Percentiles rank a stretch among this genome's conserved stretches.
Evolutionary conservation across 2,113 vertebrate genomes (phyloP).

Genomic region (Panthera tigris): DNA sequence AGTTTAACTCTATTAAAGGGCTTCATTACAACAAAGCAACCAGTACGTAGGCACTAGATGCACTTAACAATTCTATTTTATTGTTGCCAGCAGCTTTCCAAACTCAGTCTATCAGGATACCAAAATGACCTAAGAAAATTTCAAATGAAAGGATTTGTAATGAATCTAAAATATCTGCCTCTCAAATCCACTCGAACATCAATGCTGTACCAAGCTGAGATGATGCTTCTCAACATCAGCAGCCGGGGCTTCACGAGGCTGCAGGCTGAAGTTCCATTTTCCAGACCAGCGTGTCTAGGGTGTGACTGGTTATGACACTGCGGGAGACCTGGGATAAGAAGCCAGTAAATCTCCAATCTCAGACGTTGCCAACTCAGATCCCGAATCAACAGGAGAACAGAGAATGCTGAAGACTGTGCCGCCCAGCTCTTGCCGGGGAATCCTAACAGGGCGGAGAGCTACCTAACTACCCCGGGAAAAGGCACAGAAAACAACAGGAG

Average conservation of each 20-base stretch:
- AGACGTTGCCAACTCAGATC: not conserved
- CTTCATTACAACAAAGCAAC: conserved; percentile 59
- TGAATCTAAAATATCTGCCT: not conserved
- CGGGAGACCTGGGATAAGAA: not conserved
- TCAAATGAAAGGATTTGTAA: not conserved
- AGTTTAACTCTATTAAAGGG: conserved; percentile 60
- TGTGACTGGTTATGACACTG: not conserved
- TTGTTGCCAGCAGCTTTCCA: not conserved
- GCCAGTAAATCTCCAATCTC: not conserved
- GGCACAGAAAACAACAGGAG: not conserved
- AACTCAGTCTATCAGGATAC: not conserved
- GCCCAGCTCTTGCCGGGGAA: not conserved
- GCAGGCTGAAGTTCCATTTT: not conserved
- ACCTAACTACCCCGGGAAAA: not conserved
- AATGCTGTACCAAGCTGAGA: no score
- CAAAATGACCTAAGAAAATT: not conserved
- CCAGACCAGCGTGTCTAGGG: not conserved
- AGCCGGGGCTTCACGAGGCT: no score
- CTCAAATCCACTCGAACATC: not conserved
- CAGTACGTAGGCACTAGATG: not conserved
- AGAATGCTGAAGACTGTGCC: not conserved
- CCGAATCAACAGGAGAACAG: not conserved
- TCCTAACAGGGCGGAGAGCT: not conserved
- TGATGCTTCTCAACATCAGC: not conserved
- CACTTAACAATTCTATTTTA: conserved; percentile 55